These are phyloP conservation scores for Brachionus rubens DNA, from an alignment of 1,140 invertebrate species.

Conservation along the genomic window DNA sequence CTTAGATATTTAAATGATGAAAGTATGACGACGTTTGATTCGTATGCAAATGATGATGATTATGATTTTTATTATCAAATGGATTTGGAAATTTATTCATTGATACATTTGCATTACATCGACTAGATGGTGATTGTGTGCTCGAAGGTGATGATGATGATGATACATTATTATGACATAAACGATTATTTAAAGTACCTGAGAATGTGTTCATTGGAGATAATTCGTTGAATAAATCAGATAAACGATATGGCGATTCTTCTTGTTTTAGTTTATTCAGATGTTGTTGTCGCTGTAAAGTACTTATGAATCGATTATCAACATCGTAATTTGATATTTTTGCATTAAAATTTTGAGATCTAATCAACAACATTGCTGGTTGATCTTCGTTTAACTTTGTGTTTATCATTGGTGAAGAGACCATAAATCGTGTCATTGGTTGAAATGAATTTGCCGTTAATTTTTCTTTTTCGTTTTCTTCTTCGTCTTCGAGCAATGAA, in stretches of 20 bases:
- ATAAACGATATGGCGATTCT: background rate
- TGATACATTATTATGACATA: background rate
- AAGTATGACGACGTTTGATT: too few relatives aligned
- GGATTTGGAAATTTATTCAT: background rate
- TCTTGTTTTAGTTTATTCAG: background rate
- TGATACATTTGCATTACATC: background rate
- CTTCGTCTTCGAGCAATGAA: background rate
- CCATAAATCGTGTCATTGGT: background rate
- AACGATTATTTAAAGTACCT: background rate
- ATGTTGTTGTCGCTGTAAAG: background rate
- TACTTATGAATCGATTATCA: background rate
- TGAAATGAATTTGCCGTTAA: background rate
- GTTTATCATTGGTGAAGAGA: background rate
- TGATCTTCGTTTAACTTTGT: background rate
- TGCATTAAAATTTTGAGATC: slow-evolving; percentile 36
- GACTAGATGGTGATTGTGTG: slow-evolving; percentile 8
- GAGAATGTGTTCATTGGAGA: slow-evolving; percentile 22
- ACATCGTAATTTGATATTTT: slow-evolving; percentile 25
- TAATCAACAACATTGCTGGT: slow-evolving; percentile 13
- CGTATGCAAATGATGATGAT: too few relatives aligned
- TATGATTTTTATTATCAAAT: background rate
- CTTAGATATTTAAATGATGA: too few relatives aligned
- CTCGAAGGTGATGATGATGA: background rate
- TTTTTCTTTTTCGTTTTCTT: background rate
- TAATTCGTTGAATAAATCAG: slow-evolving; percentile 26